phyloP scores from a whole-genome alignment of 2,113 vertebrate species.

The Nibea albiflora region DNA sequence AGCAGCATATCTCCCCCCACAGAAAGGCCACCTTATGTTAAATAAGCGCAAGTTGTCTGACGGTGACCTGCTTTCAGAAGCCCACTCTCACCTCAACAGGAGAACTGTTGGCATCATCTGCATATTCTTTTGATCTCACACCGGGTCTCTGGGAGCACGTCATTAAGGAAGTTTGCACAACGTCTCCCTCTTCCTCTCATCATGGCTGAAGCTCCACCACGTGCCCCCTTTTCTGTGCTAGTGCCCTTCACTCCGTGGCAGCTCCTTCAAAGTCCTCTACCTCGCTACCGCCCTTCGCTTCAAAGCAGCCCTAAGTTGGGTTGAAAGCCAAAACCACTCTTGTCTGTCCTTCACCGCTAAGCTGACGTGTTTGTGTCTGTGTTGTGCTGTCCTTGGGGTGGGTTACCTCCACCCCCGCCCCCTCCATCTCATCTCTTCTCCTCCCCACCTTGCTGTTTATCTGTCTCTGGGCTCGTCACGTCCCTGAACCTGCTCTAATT shows the following conservation, averaged over 20 bases:
- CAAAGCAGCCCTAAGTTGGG: constrained; percentile 53
- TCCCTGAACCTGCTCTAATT: constrained; percentile 81
- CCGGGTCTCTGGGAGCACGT: constrained; percentile 54
- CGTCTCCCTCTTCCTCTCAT: constrained; percentile 22
- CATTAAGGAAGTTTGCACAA: constrained; percentile 70
- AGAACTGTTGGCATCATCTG: constrained; percentile 62
- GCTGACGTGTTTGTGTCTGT: constrained; percentile 60
- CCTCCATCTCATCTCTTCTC: constrained; percentile 53
- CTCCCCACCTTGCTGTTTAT: constrained; percentile 72
- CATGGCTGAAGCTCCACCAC: constrained; percentile 20
- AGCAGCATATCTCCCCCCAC: constrained; percentile 6
- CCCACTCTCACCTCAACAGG: constrained; percentile 50
- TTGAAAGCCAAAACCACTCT: constrained; percentile 60
- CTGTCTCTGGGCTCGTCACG: constrained; percentile 68
- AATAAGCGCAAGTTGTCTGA: constrained; percentile 25
- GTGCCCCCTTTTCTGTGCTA: constrained; percentile 2
- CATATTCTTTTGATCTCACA: constrained; percentile 75
- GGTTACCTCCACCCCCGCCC: constrained; percentile 62
- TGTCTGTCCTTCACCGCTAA: constrained; percentile 65
- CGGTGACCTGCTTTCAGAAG: constrained; percentile 69
- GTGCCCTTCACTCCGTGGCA: constrained; percentile 26
- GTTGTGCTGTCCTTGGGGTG: constrained; percentile 72
- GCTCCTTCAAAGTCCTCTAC: constrained; percentile 36
- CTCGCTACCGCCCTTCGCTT: constrained; percentile 38
- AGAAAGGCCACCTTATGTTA: constrained; percentile 42